Percentiles rank a stretch among this genome's conserved stretches.
These are phyloP conservation scores for Drosophila pruinosa DNA, from an alignment of 1,140 invertebrate species.

Conservation along the genomic window DNA sequence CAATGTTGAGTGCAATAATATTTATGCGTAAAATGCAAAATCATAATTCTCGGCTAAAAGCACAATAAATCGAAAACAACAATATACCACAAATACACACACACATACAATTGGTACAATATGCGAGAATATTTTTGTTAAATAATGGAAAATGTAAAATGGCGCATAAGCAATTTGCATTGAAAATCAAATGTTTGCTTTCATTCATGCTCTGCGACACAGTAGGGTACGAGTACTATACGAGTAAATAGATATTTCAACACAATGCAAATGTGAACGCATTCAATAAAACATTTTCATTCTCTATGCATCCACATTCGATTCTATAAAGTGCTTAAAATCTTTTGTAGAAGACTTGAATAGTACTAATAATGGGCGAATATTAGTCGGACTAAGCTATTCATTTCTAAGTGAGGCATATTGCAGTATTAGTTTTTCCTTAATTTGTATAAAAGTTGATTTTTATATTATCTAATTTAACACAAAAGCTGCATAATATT, in stretches of 20 bases:
- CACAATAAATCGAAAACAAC: conserved; percentile 37
- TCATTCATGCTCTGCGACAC: not conserved
- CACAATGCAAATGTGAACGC: conserved; percentile 11
- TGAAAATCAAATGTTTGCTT: conserved; percentile 33
- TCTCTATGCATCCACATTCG: not conserved
- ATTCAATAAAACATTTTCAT: conserved; percentile 20
- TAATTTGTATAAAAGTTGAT: too few relatives aligned
- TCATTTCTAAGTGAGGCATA: too few relatives aligned
- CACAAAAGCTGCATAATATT: too few relatives aligned
- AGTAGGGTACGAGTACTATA: too few relatives aligned
- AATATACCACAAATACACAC: conserved; percentile 1
- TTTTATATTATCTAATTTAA: too few relatives aligned
- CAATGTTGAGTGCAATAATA: conserved; percentile 41
- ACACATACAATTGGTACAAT: not conserved
- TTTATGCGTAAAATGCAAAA: conserved; percentile 60
- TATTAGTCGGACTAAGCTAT: too few relatives aligned
- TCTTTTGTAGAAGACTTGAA: not conserved
- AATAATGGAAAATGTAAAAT: conserved; percentile 65
- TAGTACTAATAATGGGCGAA: too few relatives aligned
- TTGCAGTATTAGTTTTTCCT: too few relatives aligned
- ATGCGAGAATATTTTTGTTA: conserved; percentile 41
- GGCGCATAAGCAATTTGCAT: conserved; percentile 44
- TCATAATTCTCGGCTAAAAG: conserved; percentile 32
- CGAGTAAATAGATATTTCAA: not conserved
- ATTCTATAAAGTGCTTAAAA: not conserved